Evolutionary conservation across 2,113 vertebrate genomes (phyloP).

Genomic region (Chitala chitala): DNA sequence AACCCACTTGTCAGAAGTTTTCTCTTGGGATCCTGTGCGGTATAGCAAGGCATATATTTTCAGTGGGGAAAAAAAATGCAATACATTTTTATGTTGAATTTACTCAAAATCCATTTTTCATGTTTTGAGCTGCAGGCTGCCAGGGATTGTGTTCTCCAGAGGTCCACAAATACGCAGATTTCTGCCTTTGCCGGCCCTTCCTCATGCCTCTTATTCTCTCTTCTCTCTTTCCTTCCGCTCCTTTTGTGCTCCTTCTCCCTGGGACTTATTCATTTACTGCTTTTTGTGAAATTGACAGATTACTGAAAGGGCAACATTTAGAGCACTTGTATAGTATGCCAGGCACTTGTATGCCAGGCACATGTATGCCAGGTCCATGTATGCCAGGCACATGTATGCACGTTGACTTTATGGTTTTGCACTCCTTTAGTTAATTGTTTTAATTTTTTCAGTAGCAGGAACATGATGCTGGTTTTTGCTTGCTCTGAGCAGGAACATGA

Average conservation of each 20-base stretch:
- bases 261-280: neutral
- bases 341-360: no score
- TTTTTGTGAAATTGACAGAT: neutral
- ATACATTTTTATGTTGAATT: constrained; percentile 36
- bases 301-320: no score
- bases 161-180: constrained; percentile 33
- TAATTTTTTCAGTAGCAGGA: no score
- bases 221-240: constrained; percentile 4
- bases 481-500: no score
- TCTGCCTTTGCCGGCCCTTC: constrained; percentile 27
- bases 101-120: constrained; percentile 37
- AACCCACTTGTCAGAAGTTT: constrained; percentile 36
- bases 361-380: no score
- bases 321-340: no score
- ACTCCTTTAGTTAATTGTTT: no score
- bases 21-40: constrained; percentile 27
- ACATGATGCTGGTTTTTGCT: no score
- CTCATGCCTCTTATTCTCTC: neutral
- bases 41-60: constrained; percentile 33
- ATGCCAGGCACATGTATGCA: no score
- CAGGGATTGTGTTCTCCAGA: constrained; percentile 26
- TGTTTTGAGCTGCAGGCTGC: constrained; percentile 25
- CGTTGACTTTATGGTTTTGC: no score
- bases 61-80: constrained; percentile 12
- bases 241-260: constrained; percentile 5